Evolutionary conservation across 2,113 vertebrate genomes (phyloP), one percentile per base, ranked within the genome.

Genomic region (Corythornis madagascariensis): DNA sequence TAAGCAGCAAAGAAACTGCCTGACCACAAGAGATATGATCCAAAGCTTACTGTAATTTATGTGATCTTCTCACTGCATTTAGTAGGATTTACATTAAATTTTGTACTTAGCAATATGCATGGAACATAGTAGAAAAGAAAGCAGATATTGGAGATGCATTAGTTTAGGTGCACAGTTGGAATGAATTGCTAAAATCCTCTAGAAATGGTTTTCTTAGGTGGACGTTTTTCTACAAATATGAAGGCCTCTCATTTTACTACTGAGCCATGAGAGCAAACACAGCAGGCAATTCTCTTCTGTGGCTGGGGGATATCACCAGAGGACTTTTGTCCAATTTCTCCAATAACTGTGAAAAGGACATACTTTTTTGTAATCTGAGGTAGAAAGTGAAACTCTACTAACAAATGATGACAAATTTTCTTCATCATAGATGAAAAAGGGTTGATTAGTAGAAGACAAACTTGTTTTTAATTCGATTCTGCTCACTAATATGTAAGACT

Each of bases 81-180:
- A 89, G 57, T 55, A 82, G 73, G 63, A 88, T 96, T 96, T 93
- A 50, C 59, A 92, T 81, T 86, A 88, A 61, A 73, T 66, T 91
- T 89, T 70, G 7, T 64, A 55, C 59, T 72, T 76, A 82, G 9
- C 3, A 72, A 65, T 72, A 65, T 53, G 11, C 42, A 56, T 33
- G 16, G 14, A 84, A 74, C 3, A 21, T 31, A 35, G 13, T 25
- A 75, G 14, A 10, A n/a, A 16, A 56, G 21, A 78, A 87, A 86
- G 31, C 9, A 74, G 22, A 26, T 91, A 55, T 29, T 81, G 35
- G 33, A 69, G 26, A 45, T 72, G 16, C 22, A 2, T 76, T 66
- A 31, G 19, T 60, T 82, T 60, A 70, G 25, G 28, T 52, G 24
- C 76, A 74, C 13, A 33, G 20, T 29, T 48, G 4, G 20, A 86